These are phyloP conservation scores for Drosophila anomalata DNA, from an alignment of 2,888 invertebrate genomes.

Conservation along the genomic window DNA sequence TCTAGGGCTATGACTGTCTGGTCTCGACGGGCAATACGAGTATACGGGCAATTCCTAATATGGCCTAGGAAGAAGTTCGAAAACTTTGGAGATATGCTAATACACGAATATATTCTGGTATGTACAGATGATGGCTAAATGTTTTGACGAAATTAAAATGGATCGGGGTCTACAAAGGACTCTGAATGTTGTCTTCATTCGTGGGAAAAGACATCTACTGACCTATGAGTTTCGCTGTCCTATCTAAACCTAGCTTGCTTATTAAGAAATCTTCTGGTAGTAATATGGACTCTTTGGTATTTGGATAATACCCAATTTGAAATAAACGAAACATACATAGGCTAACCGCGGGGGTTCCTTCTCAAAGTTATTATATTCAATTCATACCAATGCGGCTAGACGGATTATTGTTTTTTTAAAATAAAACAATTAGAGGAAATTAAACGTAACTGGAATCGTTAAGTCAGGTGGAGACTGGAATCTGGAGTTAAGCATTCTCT, in stretches of 20 bases:
- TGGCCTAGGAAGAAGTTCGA: background rate
- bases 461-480: conserved; percentile 41
- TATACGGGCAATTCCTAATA: background rate
- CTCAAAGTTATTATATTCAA: background rate
- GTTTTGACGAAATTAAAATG: background rate
- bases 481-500: conserved; percentile 61
- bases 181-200: background rate
- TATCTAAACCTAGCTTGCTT: conserved; percentile 67
- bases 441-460: conserved; percentile 43
- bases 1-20: background rate
- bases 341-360: conserved; percentile 47
- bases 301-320: conserved; percentile 78
- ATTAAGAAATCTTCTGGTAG: conserved; percentile 84
- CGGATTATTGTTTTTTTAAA: conserved; percentile 9
- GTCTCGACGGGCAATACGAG: too few relatives aligned
- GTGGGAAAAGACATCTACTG: background rate
- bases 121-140: conserved; percentile 3
- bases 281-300: conserved; percentile 84
- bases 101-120: background rate
- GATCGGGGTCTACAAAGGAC: background rate
- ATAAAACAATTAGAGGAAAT: conserved; percentile 46
- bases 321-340: conserved; percentile 47
- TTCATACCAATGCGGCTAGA: background rate
- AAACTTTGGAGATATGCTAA: background rate
- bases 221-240: background rate